phyloP scores from a whole-genome alignment of 37 sponge, comb jelly and placozoan species.

The Theonella swinhoei region DNA sequence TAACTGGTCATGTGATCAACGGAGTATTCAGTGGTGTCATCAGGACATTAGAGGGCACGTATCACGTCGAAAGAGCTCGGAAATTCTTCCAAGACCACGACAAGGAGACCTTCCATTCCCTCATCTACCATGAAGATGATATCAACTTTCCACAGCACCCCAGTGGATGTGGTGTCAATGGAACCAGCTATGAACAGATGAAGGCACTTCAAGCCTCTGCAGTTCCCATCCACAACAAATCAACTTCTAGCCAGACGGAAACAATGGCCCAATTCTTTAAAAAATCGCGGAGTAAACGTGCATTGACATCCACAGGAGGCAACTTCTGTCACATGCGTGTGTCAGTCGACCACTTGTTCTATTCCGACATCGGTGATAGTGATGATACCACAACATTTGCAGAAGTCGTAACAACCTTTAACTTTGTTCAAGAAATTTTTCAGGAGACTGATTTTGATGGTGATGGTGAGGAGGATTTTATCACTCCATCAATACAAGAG shows the following conservation, averaged over 20 bases:
- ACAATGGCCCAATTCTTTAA: not conserved
- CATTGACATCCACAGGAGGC: not conserved
- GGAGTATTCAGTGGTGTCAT: constrained; percentile 71
- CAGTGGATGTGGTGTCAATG: constrained; percentile 28
- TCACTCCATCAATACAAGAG: constrained; percentile 17
- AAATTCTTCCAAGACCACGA: constrained; percentile 22
- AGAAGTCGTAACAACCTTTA: constrained; percentile 51
- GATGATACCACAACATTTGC: constrained; percentile 31
- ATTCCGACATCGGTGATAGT: constrained; percentile 35
- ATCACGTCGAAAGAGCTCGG: constrained; percentile 60
- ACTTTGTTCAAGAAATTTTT: constrained; percentile 44
- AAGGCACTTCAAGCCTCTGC: constrained; percentile 23
- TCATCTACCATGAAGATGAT: constrained; percentile 51
- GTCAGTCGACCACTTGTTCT: constrained; percentile 76
- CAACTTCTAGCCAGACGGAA: not conserved
- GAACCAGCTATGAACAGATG: constrained; percentile 12
- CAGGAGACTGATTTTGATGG: constrained; percentile 52
- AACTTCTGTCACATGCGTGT: constrained; percentile 66
- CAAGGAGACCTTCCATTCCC: constrained; percentile 31
- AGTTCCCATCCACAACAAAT: constrained; percentile 4
- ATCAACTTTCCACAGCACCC: not conserved
- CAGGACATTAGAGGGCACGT: constrained; percentile 36
- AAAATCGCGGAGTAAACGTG: not conserved
- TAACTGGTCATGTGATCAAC: constrained; percentile 58
- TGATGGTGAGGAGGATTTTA: not conserved